phyloP scores from a whole-genome alignment of 2,888 invertebrate genomes.

The Ectobius pallidus region DNA sequence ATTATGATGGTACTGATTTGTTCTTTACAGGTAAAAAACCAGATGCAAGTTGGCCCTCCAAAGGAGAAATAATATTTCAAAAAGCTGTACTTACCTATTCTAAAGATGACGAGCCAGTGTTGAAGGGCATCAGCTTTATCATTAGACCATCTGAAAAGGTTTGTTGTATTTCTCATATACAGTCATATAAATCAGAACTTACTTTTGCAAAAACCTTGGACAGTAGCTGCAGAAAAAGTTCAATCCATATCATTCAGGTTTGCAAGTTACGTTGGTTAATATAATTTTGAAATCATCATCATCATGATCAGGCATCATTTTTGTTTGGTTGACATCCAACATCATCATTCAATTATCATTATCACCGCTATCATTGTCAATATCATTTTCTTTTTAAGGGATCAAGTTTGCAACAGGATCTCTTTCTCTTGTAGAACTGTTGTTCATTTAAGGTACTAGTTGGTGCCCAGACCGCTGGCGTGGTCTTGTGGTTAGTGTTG shows the following conservation, averaged over 20 bases:
- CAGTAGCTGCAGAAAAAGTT: background rate
- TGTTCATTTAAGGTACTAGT: too few species aligned
- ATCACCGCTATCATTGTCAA: too few species aligned
- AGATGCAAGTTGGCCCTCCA: conserved; percentile 47
- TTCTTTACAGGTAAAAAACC: conserved; percentile 43
- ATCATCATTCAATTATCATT: background rate
- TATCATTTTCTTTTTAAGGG: too few species aligned
- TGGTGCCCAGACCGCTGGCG: too few species aligned
- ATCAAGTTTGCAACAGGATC: too few species aligned
- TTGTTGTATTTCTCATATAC: too few species aligned
- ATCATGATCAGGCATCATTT: background rate
- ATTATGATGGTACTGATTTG: too few species aligned
- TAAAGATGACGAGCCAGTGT: conserved; percentile 56
- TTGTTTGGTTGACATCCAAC: background rate
- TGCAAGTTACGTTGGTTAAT: background rate
- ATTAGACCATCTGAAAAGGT: background rate
- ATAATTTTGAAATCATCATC: background rate
- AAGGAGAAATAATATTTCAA: conserved; percentile 50
- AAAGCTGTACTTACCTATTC: conserved; percentile 57
- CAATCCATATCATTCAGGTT: background rate
- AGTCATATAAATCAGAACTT: too few species aligned
- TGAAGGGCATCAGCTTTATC: conserved; percentile 50
- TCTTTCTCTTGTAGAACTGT: too few species aligned
- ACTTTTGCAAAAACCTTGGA: background rate
- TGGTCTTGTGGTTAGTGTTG: too few species aligned